A percentile compares a stretch with the other conserved stretches of the same genome.
These are phyloP conservation scores for Panzeria rudis DNA, from an alignment of 2,888 invertebrate genomes.

Conservation along the genomic window DNA sequence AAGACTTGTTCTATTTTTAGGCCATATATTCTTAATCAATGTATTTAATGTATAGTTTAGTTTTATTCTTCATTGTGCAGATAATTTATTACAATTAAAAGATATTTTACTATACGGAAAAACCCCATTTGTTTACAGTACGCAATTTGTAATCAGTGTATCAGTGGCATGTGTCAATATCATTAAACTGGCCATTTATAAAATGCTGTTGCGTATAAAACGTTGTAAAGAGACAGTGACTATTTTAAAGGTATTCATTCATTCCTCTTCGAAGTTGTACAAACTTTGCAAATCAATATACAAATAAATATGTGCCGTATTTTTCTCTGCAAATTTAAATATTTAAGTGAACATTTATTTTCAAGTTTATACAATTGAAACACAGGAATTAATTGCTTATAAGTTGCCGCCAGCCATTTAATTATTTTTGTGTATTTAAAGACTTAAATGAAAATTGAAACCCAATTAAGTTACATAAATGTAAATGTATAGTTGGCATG, in stretches of 20 bases:
- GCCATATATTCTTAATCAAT: too few species aligned
- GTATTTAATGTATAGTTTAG: neutral
- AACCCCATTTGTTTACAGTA: neutral
- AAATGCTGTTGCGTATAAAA: neutral
- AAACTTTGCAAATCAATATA: conserved; percentile 10
- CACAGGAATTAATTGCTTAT: conserved; percentile 66
- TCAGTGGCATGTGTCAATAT: neutral
- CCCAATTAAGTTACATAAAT: conserved; percentile 37
- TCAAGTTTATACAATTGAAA: conserved; percentile 62
- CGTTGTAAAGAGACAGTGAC: neutral
- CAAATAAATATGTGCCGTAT: neutral
- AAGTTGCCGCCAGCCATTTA: conserved; percentile 57
- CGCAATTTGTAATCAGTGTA: conserved; percentile 5
- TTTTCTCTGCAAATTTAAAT: conserved; percentile 50
- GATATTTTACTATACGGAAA: neutral
- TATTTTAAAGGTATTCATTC: neutral
- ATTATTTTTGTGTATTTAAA: conserved; percentile 33
- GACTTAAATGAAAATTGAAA: conserved; percentile 44
- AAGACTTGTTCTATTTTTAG: too few species aligned
- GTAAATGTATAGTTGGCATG: conserved; percentile 29
- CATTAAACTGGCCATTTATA: neutral
- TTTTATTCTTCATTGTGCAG: neutral
- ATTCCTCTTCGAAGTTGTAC: neutral
- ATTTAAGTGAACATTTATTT: conserved; percentile 29
- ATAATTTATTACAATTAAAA: neutral